Evolutionary conservation across 2,113 vertebrate species (phyloP).

Genomic region (Ondatra zibethicus): DNA sequence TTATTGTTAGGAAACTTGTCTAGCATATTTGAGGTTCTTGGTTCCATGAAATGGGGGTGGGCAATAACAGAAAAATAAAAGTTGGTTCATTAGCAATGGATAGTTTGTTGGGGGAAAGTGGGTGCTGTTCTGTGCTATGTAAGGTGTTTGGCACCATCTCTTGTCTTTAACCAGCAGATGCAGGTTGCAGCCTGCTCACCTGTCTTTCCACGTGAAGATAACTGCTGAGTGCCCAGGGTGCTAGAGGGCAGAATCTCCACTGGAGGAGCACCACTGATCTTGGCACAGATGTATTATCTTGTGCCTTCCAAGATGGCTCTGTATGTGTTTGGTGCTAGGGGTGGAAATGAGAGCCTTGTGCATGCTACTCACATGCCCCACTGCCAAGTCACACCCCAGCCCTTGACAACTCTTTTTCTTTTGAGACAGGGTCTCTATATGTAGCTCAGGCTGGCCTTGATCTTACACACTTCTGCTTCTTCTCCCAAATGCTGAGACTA

Average conservation of each 20-base stretch:
- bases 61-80: not conserved
- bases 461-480: not conserved
- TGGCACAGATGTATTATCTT: not conserved
- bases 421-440: not conserved
- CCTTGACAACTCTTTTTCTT: not conserved
- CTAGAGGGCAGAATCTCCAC: not conserved
- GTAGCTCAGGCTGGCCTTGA: not conserved
- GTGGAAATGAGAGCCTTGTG: not conserved
- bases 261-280: not conserved
- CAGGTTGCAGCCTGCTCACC: not conserved
- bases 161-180: not conserved
- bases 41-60: not conserved
- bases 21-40: not conserved
- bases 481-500: not conserved
- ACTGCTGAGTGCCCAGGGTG: not conserved
- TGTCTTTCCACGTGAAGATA: not conserved
- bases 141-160: not conserved
- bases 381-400: not conserved
- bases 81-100: not conserved
- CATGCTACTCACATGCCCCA: not conserved
- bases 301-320: not conserved
- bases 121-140: not conserved
- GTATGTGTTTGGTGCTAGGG: not conserved
- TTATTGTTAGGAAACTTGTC: not conserved
- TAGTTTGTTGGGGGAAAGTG: not conserved